Evolutionary conservation across 2,888 invertebrate species (phyloP).

Genomic region (Andrena haemorrhoa): DNA sequence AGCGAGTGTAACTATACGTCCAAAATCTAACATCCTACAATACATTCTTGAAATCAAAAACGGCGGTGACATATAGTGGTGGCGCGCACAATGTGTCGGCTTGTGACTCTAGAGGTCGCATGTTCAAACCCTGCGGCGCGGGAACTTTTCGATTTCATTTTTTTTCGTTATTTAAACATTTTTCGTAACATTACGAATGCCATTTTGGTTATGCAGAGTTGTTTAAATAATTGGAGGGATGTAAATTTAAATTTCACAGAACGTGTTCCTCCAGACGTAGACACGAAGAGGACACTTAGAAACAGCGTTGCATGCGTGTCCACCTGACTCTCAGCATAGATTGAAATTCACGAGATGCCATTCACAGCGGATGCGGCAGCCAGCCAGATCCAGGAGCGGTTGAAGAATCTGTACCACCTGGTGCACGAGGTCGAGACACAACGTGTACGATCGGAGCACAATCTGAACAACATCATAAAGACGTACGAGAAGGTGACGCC

Average conservation of each 20-base stretch:
- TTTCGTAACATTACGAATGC: neutral
- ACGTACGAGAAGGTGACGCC: constrained; percentile 89
- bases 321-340: too few species aligned
- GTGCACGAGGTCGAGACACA: constrained; percentile 94
- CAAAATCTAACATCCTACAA: too few species aligned
- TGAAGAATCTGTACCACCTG: constrained; percentile 91
- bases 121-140: constrained; percentile 26
- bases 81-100: neutral
- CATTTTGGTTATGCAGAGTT: neutral
- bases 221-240: neutral
- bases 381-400: constrained; percentile 92
- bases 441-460: constrained; percentile 92
- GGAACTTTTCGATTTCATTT: constrained; percentile 6
- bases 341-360: constrained; percentile 87
- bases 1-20: too few species aligned
- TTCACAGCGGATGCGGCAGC: constrained; percentile 92
- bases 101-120: neutral
- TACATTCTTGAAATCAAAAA: too few species aligned
- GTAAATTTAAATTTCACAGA: neutral
- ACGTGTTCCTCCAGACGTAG: neutral
- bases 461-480: constrained; percentile 91
- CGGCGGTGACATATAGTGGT: neutral
- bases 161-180: neutral
- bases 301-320: neutral
- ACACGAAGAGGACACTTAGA: constrained; percentile 3